Evolutionary conservation across 1,140 invertebrate species (phyloP).

Genomic region (Bemisia tabaci): DNA sequence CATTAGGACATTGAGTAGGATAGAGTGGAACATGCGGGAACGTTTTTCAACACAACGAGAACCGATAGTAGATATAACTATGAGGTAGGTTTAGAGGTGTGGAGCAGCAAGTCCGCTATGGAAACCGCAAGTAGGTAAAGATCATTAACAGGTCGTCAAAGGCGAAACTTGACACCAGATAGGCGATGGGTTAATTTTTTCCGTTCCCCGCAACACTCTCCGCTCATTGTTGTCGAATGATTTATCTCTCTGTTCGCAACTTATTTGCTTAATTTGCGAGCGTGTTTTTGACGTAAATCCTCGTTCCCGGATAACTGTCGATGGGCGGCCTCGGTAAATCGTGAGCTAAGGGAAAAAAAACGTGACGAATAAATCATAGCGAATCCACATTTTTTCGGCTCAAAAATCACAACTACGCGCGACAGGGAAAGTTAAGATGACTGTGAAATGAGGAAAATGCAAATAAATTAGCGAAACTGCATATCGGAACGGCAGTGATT

Average conservation of each 20-base stretch:
- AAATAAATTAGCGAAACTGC: no score
- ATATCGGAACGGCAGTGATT: no score
- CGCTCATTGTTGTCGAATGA: background rate
- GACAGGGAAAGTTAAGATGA: no score
- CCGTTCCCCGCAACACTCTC: background rate
- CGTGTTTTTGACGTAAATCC: background rate
- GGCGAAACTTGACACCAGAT: background rate
- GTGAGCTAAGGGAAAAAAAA: background rate
- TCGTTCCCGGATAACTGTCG: background rate
- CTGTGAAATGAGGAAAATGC: no score
- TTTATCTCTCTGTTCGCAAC: background rate
- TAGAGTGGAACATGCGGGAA: no score
- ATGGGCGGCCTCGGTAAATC: background rate
- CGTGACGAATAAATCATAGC: background rate
- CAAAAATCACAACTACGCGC: no score
- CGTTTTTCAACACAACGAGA: no score
- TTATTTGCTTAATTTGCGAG: background rate
- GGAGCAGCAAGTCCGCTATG: no score
- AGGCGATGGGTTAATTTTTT: background rate
- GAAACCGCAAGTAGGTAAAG: background rate
- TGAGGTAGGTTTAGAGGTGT: no score
- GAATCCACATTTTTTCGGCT: no score
- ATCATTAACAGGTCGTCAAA: background rate
- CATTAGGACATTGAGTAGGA: no score
- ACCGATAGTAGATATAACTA: no score